phyloP scores from a whole-genome alignment of 1,140 invertebrate genomes.

The Hydropsyche tenuis region DNA sequence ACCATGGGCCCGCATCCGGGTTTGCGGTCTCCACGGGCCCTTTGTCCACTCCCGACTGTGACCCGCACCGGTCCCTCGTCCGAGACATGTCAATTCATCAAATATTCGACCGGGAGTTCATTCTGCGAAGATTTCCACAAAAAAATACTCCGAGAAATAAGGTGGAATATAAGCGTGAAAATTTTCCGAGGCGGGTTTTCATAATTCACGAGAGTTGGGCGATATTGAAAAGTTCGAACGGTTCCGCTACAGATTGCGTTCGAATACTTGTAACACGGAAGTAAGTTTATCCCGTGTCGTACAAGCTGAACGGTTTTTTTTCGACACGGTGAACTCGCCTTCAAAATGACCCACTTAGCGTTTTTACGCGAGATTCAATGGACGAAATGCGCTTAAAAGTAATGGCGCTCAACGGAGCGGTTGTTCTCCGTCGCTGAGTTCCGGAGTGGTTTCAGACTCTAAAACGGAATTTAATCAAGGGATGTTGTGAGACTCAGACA shows the following conservation, averaged over 20 bases:
- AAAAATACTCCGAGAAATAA: too few species aligned
- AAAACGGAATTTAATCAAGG: constrained; percentile 11
- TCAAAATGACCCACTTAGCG: constrained; percentile 9
- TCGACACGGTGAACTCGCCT: background rate
- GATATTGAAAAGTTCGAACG: too few species aligned
- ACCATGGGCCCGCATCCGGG: constrained; percentile 28
- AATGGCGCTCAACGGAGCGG: constrained; percentile 13
- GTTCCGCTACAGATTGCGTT: too few species aligned
- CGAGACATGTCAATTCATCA: constrained; percentile 48
- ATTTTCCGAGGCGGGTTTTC: background rate
- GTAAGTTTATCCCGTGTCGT: too few species aligned
- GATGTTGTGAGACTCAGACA: background rate
- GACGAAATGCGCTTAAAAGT: constrained; percentile 14
- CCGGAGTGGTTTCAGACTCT: background rate
- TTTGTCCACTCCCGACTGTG: constrained; percentile 34
- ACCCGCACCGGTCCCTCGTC: constrained; percentile 19
- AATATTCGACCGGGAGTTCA: constrained; percentile 39
- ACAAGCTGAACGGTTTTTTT: too few species aligned
- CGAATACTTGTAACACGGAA: too few species aligned
- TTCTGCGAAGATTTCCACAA: too few species aligned
- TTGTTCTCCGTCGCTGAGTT: constrained; percentile 9
- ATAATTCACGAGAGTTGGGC: background rate
- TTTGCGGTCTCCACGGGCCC: constrained; percentile 27
- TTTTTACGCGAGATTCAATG: constrained; percentile 14
- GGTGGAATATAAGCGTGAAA: constrained; percentile 24